These are phyloP conservation scores for Typhlichthys eigenmanni DNA, from an alignment of 2,797 vertebrate species.

Conservation along the genomic window DNA sequence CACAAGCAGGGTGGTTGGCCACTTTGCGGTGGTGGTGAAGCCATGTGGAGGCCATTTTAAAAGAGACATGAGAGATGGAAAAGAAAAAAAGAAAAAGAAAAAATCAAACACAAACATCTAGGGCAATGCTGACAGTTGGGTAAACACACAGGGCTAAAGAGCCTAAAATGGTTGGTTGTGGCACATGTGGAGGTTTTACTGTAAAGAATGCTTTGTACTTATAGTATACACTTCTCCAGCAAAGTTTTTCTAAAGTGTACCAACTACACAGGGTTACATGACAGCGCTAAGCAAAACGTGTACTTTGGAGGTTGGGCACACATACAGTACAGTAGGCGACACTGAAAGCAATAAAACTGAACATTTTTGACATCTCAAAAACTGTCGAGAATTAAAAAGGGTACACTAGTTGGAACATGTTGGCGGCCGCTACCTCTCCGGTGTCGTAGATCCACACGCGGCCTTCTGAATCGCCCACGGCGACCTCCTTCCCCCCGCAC, in stretches of 20 bases:
- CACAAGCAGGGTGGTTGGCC: conserved; percentile 48
- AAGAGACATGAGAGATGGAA: conserved; percentile 28
- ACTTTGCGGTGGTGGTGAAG: conserved; percentile 62
- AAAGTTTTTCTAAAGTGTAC: conserved; percentile 9
- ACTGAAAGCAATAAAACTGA: background rate
- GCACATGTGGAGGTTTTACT: conserved; percentile 42
- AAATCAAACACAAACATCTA: conserved; percentile 51
- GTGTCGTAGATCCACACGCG: conserved; percentile 96
- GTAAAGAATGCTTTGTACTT: conserved; percentile 22
- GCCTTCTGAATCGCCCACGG: conserved; percentile 96
- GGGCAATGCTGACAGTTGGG: conserved; percentile 45
- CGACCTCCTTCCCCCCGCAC: conserved; percentile 92
- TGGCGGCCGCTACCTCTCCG: conserved; percentile 85
- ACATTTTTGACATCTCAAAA: background rate
- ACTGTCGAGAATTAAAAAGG: too few relatives aligned
- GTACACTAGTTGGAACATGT: too few relatives aligned
- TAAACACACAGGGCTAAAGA: conserved; percentile 48
- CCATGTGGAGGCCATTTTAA: conserved; percentile 68
- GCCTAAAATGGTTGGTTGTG: conserved; percentile 48
- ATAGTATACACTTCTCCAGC: conserved; percentile 21
- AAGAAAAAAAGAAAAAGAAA: conserved; percentile 29
- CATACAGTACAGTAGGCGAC: background rate
- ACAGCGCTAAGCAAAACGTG: conserved; percentile 2
- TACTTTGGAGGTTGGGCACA: background rate
- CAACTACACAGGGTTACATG: conserved; percentile 18